Base-by-base conservation (phyloP, 1,140 invertebrate species). In the Drosophila erecta region DNA sequence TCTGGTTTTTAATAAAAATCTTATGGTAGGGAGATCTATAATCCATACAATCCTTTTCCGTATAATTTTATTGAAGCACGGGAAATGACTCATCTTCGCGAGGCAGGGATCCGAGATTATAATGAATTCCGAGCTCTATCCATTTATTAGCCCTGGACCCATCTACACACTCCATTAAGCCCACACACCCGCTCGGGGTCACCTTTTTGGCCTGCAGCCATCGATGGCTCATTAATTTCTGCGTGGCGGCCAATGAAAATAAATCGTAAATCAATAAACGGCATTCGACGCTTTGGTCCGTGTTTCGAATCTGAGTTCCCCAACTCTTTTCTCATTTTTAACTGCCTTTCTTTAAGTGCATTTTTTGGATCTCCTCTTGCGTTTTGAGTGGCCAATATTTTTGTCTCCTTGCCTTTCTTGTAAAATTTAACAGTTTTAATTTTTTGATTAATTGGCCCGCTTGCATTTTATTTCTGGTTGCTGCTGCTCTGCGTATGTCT, bases 201-300 rank as follows among this genome's bases (percentile, higher is more conserved):
- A 81, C 70, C 64, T 86, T 73, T 81, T 81, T 87, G 81, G 81
- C 79, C 79, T 72, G 79, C 49, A 78, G 74, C 66, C 64, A 56
- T 83, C 69, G 76, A 71, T 54, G 71, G 74, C 83, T 89, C 83
- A 86, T 86, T 85, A 86, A 86, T 86, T 86, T 83, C 79, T 75
- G 79, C 70, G 61, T 67, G 64, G 50, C 64, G 58, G 62, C 67
- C 78, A 85, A 85, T 85, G 84, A 81, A 86, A 81, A 87, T 79
- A 87, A 83, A 87, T 87, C 84, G 81, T 86, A 87, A 86, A 86
- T 86, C 81, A 86, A 86, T 86, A 87, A 86, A 75, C 69, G 78
- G 64, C 70, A 87, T 87, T 62, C 37, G 38, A 46, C 43, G 43
- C 43, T 59, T 44, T 62, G 73, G 38, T 22, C 57, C 61, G 44